Evolutionary conservation across 2,113 vertebrate genomes (phyloP).

Genomic region (Tapirus terrestris): DNA sequence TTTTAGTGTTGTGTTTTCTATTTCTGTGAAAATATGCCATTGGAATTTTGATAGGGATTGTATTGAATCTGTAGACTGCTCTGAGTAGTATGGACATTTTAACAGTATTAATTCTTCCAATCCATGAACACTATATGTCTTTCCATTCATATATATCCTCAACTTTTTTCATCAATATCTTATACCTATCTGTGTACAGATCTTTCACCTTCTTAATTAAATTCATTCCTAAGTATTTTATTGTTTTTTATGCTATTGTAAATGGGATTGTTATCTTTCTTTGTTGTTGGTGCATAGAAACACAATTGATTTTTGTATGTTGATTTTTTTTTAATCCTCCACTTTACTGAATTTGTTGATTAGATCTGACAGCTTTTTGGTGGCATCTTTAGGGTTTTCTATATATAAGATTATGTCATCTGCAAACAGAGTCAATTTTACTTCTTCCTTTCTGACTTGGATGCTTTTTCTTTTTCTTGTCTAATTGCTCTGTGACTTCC

Average conservation of each 20-base stretch:
- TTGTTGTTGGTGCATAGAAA: background rate
- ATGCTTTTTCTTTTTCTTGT: background rate
- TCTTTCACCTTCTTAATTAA: background rate
- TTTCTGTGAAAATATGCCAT: background rate
- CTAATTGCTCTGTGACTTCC: background rate
- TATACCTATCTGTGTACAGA: background rate
- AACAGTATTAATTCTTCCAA: background rate
- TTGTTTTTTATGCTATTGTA: background rate
- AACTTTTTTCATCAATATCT: background rate
- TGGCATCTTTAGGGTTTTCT: background rate
- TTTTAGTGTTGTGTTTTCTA: background rate
- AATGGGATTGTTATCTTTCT: background rate
- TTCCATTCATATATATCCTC: background rate
- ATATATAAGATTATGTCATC: background rate
- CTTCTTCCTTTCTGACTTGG: background rate
- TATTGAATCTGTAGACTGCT: background rate
- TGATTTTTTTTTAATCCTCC: background rate
- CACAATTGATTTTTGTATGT: background rate
- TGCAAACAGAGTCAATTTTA: background rate
- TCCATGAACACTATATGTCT: background rate
- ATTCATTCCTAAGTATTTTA: background rate
- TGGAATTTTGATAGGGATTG: background rate
- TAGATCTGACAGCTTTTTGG: background rate
- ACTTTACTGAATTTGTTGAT: background rate
- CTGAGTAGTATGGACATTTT: background rate